Base-by-base conservation (phyloP, 2,888 invertebrate genomes). In the Drosophila dives region DNA sequence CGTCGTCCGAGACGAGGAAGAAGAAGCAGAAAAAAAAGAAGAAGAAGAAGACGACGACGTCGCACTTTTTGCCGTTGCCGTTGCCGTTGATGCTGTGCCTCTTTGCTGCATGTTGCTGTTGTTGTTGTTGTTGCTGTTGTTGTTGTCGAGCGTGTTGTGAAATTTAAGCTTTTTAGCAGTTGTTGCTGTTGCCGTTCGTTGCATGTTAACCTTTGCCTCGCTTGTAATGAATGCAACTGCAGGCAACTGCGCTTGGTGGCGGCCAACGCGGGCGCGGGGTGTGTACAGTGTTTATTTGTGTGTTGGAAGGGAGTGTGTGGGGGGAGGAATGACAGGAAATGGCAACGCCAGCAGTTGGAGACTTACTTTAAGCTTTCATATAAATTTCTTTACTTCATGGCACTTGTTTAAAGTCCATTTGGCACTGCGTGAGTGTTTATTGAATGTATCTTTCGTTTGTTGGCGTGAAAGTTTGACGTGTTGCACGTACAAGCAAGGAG, bases 401-500 rank as follows among this genome's bases (percentile, higher is more conserved):
- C 86, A 85, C 85, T 89, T 89, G 89, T 86, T 85, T 86, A 85
- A 85, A 89, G 89, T 85, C 89, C 89, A 89, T 84, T 87, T 84
- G 80, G 81, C 88, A 75, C 83, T 84, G 83, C 83, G 83, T 84
- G 88, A 86, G 77, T 86, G 84, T 84, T 84, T 86, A 86, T 88
- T 86, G 86, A 85, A 83, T 85, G 80, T 64, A 55, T 68, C 38
- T 72, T 67, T 42, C n/a, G 54, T 61, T 51, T 48, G 55, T 38
- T 83, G 77, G 75, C 70, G 72, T 75, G 70, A 82, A 80, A 80
- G 80, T 71, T 66, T 68, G 62, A 60, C 50, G 49, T 38, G 62
- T 51, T 63, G 15, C 32, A 40, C 56, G 40, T n/a, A 5, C 8
- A 23, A 42, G 34, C 2, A 49, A 20, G 34, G 40, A 38, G 26